Conservation (phyloP, 1,140 invertebrate species). For the Cotesia chilonis region DNA sequence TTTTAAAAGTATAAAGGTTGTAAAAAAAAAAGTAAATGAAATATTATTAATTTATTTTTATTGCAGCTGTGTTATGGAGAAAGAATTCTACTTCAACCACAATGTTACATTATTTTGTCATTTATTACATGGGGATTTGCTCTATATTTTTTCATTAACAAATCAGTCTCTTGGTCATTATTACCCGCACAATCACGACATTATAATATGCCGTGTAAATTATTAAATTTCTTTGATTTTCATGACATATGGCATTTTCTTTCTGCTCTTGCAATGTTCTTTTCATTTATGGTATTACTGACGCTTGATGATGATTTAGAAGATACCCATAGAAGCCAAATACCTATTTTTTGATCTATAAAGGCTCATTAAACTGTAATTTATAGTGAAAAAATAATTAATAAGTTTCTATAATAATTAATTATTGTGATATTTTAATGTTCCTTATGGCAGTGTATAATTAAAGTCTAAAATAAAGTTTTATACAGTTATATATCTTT, state of each 20-base stretch:
- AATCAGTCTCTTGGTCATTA: slow-evolving; percentile 82
- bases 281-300: slow-evolving; percentile 85
- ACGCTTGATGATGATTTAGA: slow-evolving; percentile 82
- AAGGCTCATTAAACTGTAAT: slow-evolving; percentile 3
- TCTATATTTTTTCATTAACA: slow-evolving; percentile 79
- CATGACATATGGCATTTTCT: slow-evolving; percentile 93
- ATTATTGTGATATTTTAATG: slow-evolving; percentile 25
- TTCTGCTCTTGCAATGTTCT: slow-evolving; percentile 86
- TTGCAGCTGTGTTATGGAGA: slow-evolving; percentile 76
- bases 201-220: slow-evolving; percentile 78
- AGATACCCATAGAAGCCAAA: slow-evolving; percentile 72
- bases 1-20: slow-evolving; percentile 17
- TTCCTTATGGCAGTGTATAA: slow-evolving; percentile 26
- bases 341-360: slow-evolving; percentile 78
- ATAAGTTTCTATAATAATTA: background rate
- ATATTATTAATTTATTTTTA: slow-evolving; percentile 40
- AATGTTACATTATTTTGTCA: slow-evolving; percentile 74
- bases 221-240: slow-evolving; percentile 84
- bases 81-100: slow-evolving; percentile 70
- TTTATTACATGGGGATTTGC: slow-evolving; percentile 74
- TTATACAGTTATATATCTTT: slow-evolving; percentile 20
- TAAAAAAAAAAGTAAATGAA: slow-evolving; percentile 16
- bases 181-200: slow-evolving; percentile 82
- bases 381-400: background rate
- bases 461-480: slow-evolving; percentile 6